phyloP scores from a whole-genome alignment of 2,797 vertebrate species.

The Scolopax rusticola region DNA sequence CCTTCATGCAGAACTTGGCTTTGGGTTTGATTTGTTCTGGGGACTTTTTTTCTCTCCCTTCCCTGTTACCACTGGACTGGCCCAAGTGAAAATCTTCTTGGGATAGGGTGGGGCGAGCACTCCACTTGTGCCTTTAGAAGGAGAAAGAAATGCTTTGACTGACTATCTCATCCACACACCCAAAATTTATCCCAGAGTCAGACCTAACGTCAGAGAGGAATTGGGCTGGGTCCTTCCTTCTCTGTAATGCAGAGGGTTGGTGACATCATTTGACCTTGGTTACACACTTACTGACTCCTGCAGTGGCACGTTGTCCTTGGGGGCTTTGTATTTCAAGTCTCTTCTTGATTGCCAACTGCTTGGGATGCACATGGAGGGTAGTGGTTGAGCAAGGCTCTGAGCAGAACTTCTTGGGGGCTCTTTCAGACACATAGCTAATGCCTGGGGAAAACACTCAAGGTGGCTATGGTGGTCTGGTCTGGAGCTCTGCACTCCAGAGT shows the following conservation, averaged over 20 bases:
- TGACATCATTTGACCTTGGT: conserved; percentile 40
- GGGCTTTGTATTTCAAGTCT: neutral
- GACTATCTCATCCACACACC: neutral
- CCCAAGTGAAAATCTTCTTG: neutral
- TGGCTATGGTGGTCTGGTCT: neutral
- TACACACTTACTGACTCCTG: neutral
- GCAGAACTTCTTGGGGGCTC: neutral
- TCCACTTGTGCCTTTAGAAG: neutral
- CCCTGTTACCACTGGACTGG: neutral
- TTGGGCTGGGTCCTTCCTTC: conserved; percentile 51
- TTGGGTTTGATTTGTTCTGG: neutral
- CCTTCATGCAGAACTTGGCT: neutral
- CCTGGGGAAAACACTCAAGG: neutral
- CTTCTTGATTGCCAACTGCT: neutral
- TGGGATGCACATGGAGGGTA: neutral
- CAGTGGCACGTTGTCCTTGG: neutral
- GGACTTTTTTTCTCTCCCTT: neutral
- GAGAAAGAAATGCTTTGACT: neutral
- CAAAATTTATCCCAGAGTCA: neutral
- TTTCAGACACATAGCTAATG: neutral
- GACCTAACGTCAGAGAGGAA: conserved; percentile 18
- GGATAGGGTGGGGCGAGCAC: neutral
- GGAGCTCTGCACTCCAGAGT: neutral
- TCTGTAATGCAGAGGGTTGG: neutral
- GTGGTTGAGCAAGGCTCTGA: neutral